Conservation (phyloP, 2,888 invertebrate genomes). For the Rugalucina vietnamica region DNA sequence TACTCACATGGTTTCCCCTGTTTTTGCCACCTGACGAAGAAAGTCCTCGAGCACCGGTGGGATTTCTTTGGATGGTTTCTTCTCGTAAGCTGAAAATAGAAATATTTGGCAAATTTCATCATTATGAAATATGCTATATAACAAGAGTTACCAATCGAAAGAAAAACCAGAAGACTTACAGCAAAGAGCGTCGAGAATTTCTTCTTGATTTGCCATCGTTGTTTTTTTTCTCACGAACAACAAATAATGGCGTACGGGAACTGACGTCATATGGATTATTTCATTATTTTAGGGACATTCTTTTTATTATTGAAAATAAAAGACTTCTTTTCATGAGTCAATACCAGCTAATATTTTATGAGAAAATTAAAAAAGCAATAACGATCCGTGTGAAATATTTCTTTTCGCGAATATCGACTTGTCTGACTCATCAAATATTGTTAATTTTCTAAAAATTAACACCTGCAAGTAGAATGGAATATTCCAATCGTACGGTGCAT, state of each 20-base stretch:
- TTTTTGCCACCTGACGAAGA: slow-evolving; percentile 94
- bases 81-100: slow-evolving; percentile 85
- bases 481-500: no score
- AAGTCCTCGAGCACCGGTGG: slow-evolving; percentile 95
- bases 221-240: slow-evolving; percentile 12
- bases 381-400: no score
- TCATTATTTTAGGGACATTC: background rate
- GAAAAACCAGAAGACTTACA: slow-evolving; percentile 62
- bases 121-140: background rate
- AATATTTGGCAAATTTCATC: background rate
- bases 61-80: slow-evolving; percentile 90
- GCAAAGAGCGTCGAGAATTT: slow-evolving; percentile 76
- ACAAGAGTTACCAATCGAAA: background rate
- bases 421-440: no score
- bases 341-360: no score
- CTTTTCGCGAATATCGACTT: no score
- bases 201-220: slow-evolving; percentile 81
- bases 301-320: background rate
- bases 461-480: no score
- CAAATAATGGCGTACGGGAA: slow-evolving; percentile 36
- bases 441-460: no score
- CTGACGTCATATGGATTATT: slow-evolving; percentile 41
- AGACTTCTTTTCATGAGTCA: no score
- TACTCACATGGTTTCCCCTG: slow-evolving; percentile 92
- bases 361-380: no score